These are phyloP conservation scores for Drosophila auraria DNA, from an alignment of 1,140 invertebrate genomes.

Conservation along the genomic window DNA sequence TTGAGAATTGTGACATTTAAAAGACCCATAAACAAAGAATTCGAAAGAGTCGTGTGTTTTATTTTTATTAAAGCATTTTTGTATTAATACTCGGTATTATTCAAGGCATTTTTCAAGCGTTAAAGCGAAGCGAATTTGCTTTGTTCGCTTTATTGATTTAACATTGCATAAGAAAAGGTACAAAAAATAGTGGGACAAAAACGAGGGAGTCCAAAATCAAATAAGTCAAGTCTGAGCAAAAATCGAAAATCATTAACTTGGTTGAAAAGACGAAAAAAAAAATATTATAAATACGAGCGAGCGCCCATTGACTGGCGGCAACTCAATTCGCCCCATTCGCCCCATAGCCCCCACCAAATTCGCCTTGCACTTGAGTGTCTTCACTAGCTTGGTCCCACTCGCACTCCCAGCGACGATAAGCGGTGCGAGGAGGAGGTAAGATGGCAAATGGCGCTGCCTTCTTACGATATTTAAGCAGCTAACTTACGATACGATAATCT, in stretches of 20 bases:
- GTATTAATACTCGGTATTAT: constrained; percentile 6
- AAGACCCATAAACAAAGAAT: constrained; percentile 40
- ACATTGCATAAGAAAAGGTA: constrained; percentile 68
- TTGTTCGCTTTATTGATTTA: constrained; percentile 74
- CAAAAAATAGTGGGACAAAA: constrained; percentile 18
- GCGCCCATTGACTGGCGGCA: constrained; percentile 39
- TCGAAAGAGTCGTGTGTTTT: constrained; percentile 5
- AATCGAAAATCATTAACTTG: constrained; percentile 72
- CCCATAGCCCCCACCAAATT: constrained; percentile 10
- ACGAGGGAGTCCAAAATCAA: constrained; percentile 31
- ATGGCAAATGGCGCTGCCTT: constrained; percentile 75
- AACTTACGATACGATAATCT: constrained; percentile 74
- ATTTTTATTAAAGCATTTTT: constrained; percentile 11
- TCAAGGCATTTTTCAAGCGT: constrained; percentile 19
- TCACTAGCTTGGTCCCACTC: constrained; percentile 61
- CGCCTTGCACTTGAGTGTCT: constrained; percentile 39
- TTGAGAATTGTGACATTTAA: constrained; percentile 53
- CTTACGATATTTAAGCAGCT: constrained; percentile 78
- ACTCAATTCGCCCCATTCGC: constrained; percentile 72
- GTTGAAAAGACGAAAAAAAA: constrained; percentile 15
- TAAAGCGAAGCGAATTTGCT: constrained; percentile 26
- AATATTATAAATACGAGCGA: constrained; percentile 1
- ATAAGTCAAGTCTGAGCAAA: constrained; percentile 39
- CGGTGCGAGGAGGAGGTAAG: constrained; percentile 23
- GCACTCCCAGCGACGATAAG: neutral